A percentile compares a stretch with the other conserved stretches of the same genome.
Evolutionary conservation across 2,888 invertebrate species (phyloP).

Genomic region (Coleophora flavipennella): DNA sequence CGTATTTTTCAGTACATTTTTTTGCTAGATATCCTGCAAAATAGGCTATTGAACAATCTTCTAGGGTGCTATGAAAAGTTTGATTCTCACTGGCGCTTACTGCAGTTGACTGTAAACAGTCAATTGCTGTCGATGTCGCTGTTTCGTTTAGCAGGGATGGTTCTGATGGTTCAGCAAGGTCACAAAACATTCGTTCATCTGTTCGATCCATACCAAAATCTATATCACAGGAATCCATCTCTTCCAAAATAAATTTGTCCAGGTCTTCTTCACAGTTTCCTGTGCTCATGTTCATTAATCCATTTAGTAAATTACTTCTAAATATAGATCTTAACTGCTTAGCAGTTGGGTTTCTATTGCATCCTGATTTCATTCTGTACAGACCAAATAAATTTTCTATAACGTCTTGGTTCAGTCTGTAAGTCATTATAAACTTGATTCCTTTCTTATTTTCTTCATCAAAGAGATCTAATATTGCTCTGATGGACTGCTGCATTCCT

Average conservation of each 20-base stretch:
- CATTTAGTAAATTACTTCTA: constrained; percentile 11
- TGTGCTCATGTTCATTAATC: constrained; percentile 8
- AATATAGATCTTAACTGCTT: constrained; percentile 12
- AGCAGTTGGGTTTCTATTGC: constrained; percentile 15
- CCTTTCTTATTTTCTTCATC: constrained; percentile 9
- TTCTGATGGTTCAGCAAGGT: too few species aligned
- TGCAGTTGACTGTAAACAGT: too few species aligned
- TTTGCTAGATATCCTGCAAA: constrained; percentile 18
- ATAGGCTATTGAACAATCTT: constrained; percentile 15
- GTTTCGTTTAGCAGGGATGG: too few species aligned
- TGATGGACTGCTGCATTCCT: constrained; percentile 5
- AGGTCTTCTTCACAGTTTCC: constrained; percentile 10
- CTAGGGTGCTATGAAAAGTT: constrained; percentile 3
- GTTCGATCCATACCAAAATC: background rate
- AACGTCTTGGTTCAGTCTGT: constrained; percentile 16
- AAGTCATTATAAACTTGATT: constrained; percentile 13
- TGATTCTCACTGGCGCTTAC: too few species aligned
- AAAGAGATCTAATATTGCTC: constrained; percentile 6
- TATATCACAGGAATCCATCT: background rate
- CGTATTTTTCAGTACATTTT: constrained; percentile 10
- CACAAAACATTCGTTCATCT: too few species aligned
- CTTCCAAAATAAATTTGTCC: constrained; percentile 1
- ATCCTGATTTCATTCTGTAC: constrained; percentile 13
- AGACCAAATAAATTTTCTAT: constrained; percentile 17
- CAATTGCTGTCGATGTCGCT: too few species aligned